These are phyloP conservation scores for Platysternon megacephalum DNA, from an alignment of 2,113 vertebrate genomes.

Conservation along the genomic window DNA sequence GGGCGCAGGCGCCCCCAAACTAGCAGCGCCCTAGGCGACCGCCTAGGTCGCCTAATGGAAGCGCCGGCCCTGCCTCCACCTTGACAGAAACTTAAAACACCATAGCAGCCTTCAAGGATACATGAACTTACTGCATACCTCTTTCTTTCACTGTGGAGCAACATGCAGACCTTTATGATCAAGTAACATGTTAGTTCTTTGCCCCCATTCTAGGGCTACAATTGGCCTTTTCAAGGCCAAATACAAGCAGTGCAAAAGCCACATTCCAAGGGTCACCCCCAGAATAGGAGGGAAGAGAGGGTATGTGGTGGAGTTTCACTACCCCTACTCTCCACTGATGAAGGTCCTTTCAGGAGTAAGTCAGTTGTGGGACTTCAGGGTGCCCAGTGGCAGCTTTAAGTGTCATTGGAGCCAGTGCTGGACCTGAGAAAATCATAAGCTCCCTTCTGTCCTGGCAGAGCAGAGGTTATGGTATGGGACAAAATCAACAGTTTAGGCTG, in stretches of 20 bases:
- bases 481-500: neutral
- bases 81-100: neutral
- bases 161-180: neutral
- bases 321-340: neutral
- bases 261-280: neutral
- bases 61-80: no score
- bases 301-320: neutral
- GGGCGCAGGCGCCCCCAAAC: no score
- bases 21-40: no score
- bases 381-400: neutral
- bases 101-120: neutral
- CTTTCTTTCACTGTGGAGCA: neutral
- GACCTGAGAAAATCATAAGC: neutral
- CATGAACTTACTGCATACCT: neutral
- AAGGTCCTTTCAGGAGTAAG: neutral
- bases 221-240: neutral
- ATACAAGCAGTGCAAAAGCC: neutral
- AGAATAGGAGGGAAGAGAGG: neutral
- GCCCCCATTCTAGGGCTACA: neutral
- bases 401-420: neutral
- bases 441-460: neutral
- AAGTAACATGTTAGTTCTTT: neutral
- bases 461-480: neutral
- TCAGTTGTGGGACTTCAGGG: neutral
- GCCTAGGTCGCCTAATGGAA: no score